Evolutionary conservation across 2,888 invertebrate genomes (phyloP), one percentile per base, ranked within the genome.

Genomic region (Tetragnatha montana): DNA sequence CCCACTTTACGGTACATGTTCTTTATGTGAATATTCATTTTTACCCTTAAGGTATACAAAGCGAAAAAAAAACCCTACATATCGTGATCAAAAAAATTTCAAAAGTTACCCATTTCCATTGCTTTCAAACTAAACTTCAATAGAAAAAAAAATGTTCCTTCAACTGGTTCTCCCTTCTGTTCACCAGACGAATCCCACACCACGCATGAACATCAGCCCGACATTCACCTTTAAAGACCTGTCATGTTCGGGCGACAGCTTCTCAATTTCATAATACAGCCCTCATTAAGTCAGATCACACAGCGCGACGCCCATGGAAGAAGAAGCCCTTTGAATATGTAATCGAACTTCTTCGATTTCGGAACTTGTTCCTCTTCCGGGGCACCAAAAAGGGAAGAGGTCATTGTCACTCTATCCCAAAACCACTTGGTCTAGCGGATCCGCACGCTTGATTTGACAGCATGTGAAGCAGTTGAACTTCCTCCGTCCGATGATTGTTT

Each of bases 321-420:
- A n/a, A 17, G 60, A 60, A 17, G 60, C 60, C 60, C 35, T 35
- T 35, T 60, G 73, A 73, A 73, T 73, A 82, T 73, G 51, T 22
- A 60, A 60, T 60, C 60, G 60, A 60, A 60, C 60, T 60, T 60
- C 60, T 71, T 82, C 73, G 73, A 82, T 71, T 75, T 80, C 35
- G 80, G 75, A 89, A 89, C 89, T 17, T 22, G 89, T 89, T 89
- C 19, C 12, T 81, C 81, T 87, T 87, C 87, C 87, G 87, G 88
- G 35, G 49, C 73, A 60, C 51, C 75, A n/a, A 17, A 22, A 84
- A 68, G 51, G 49, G 76, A 80, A 80, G n/a, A n/a, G 89, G 89
- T 89, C 89, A 89, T 89, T 89, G 89, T 89, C 89, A 84, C 89
- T 80, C 76, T 51, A 81, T 73, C 73, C 73, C 71, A 73, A 82